Base-by-base conservation (phyloP, 2,888 invertebrate species). In the Cephalotes varians region DNA sequence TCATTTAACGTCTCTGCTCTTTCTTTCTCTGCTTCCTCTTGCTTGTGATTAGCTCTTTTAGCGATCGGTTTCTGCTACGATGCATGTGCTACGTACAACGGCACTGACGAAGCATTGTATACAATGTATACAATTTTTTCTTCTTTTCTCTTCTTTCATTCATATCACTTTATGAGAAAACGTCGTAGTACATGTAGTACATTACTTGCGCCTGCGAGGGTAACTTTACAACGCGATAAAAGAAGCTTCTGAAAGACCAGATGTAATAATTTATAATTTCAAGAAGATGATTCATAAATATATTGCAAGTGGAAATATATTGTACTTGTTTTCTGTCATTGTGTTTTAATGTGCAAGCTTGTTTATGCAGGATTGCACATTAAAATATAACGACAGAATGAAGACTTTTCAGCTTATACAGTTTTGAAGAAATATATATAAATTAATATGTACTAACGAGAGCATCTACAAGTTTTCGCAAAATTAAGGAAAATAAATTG, bases 1-100 rank as follows among this genome's bases (percentile, higher is more conserved):
- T 80, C 87, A 58, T 79, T 67, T 62, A 77, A 58, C 79, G 77
- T 69, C 81, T 79, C 71, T 49, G 12, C n/a, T 44, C 18, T 69
- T 10, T 44, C 18, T 51, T 18, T 62, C 21, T 44, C 21, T 51
- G 15, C 25, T 28, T 58, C 80, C 58, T 37, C 51, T 28, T 15
- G 51, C 58, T 12, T 44, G 31, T 54, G 40, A 77, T 77, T 54
- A 31, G 58, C 47, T 60, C 15, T 44, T 47, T 58, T 15, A 67
- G 28, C 40, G 21, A 56, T 67, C 77, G 31, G 40, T 54, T 37
- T 77, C 49, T 60, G 28, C 37, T 15, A 60, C 56, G 54, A 10
- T 51, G 47, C 34, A 47, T 34, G 49, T 6, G 44, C 40, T 40
- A n/a, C 21, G 37, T 51, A 49, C 51, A 65, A 76, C 65, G 64